Evolutionary conservation across 2,888 invertebrate genomes (phyloP).

Genomic region (Erebia ligea): DNA sequence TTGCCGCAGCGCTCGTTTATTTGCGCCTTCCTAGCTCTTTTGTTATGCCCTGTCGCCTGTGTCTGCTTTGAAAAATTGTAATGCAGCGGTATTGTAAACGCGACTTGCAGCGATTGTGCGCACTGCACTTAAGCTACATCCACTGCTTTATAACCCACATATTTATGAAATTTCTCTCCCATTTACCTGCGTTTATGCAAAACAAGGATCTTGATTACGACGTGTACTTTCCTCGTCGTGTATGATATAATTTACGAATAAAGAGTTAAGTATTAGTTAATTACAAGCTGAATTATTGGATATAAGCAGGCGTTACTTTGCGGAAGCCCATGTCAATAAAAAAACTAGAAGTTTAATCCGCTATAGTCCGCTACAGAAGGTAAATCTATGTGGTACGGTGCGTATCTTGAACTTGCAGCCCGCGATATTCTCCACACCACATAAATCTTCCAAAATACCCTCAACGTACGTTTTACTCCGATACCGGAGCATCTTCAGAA

Average conservation of each 20-base stretch:
- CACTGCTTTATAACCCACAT: slow-evolving; percentile 29
- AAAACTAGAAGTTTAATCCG: no score
- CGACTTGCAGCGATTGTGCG: slow-evolving; percentile 71
- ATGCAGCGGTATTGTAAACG: slow-evolving; percentile 75
- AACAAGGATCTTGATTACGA: slow-evolving; percentile 17
- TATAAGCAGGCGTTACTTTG: no score
- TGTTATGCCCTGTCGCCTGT: slow-evolving; percentile 77
- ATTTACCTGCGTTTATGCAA: slow-evolving; percentile 29
- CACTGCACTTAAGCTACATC: slow-evolving; percentile 43
- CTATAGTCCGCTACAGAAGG: no score
- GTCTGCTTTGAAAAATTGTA: slow-evolving; percentile 81
- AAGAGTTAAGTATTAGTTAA: neutral
- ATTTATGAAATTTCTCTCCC: slow-evolving; percentile 39
- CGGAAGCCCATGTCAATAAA: no score
- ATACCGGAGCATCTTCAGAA: no score
- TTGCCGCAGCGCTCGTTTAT: slow-evolving; percentile 77
- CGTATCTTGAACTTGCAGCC: no score
- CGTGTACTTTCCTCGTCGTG: neutral
- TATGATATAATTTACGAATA: neutral
- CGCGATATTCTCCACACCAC: no score
- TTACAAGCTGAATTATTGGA: no score
- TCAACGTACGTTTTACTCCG: no score
- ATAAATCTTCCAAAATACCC: no score
- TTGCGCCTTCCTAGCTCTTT: slow-evolving; percentile 79
- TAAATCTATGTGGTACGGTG: no score